Percentiles rank a stretch among this genome's conserved stretches.
Evolutionary conservation across 2,113 vertebrate genomes (phyloP).

Genomic region (Aphelocoma coerulescens): DNA sequence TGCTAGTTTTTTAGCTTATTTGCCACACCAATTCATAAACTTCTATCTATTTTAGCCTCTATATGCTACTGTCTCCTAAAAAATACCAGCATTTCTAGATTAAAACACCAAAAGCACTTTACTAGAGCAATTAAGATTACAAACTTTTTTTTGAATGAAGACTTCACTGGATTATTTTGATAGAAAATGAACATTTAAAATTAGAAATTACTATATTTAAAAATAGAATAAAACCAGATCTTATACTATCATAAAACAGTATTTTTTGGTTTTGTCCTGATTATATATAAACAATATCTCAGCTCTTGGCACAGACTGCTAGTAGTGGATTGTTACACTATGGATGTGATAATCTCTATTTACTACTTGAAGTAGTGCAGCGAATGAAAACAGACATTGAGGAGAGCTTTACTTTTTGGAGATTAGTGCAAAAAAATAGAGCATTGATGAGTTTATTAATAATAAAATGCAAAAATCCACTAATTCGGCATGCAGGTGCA

Average conservation of each 20-base stretch:
- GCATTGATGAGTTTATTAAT: neutral
- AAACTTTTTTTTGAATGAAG: neutral
- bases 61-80: neutral
- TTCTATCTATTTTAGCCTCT: neutral
- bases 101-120: neutral
- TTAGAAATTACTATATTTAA: neutral
- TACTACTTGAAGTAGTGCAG: neutral
- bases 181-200: neutral
- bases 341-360: neutral
- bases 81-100: neutral
- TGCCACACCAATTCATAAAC: neutral
- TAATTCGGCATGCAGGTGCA: neutral
- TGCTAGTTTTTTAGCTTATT: neutral
- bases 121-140: neutral
- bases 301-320: neutral
- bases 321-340: neutral
- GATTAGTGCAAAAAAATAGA: neutral
- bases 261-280: neutral
- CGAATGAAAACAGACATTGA: neutral
- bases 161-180: neutral
- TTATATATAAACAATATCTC: neutral
- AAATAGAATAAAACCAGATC: neutral
- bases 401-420: neutral
- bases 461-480: neutral
- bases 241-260: neutral